Evolutionary conservation across 1,140 invertebrate species (phyloP).

Genomic region (Globodera ellingtonae): DNA sequence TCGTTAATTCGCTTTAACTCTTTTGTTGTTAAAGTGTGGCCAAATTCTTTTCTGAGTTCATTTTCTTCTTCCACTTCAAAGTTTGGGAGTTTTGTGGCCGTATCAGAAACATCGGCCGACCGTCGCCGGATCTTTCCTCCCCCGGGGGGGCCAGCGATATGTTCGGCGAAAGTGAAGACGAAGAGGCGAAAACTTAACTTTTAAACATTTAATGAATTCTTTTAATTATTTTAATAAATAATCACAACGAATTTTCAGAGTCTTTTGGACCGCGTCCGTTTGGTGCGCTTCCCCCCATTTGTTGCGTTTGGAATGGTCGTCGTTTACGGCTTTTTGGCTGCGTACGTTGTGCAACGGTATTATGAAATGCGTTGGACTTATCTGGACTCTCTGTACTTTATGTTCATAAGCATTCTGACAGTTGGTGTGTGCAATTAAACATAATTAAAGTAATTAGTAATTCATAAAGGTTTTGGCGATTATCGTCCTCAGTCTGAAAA

Average conservation of each 20-base stretch:
- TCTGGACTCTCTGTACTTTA: constrained; percentile 61
- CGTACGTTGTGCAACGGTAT: constrained; percentile 49
- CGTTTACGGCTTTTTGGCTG: constrained; percentile 60
- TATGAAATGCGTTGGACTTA: constrained; percentile 60
- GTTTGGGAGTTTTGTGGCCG: constrained; percentile 59
- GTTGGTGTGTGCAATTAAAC: constrained; percentile 49
- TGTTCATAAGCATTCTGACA: constrained; percentile 63
- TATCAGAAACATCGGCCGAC: constrained; percentile 48
- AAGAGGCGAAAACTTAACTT: constrained; percentile 41
- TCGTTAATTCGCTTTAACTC: neutral
- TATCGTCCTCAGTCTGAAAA: constrained; percentile 57
- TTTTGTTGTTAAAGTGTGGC: constrained; percentile 39
- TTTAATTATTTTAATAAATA: neutral
- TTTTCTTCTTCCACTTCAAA: constrained; percentile 42
- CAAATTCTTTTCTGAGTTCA: constrained; percentile 57
- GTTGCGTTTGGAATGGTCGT: constrained; percentile 61
- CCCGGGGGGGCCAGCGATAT: constrained; percentile 36
- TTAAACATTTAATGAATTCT: neutral
- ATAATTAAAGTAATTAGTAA: neutral
- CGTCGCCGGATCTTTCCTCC: neutral
- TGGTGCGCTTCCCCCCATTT: constrained; percentile 62
- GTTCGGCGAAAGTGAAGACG: constrained; percentile 61
- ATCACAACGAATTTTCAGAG: constrained; percentile 44
- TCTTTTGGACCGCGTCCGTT: constrained; percentile 55
- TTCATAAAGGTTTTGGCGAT: constrained; percentile 58